These are phyloP conservation scores for Zosterops hypoxanthus DNA, from an alignment of 2,113 vertebrate species.

Conservation along the genomic window DNA sequence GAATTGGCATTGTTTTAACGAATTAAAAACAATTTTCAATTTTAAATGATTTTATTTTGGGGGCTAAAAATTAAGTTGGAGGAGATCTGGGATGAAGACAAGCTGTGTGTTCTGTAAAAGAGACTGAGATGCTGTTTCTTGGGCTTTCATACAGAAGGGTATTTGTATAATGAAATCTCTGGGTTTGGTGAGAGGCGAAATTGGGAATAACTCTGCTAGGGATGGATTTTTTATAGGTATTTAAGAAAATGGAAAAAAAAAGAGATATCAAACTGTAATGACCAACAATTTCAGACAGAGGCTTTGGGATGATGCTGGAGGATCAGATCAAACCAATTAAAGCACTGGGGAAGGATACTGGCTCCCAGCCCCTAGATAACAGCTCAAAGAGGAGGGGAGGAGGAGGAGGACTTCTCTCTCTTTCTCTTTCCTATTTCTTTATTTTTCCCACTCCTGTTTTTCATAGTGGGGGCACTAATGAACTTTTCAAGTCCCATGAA, in stretches of 20 bases:
- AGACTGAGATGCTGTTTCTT: neutral
- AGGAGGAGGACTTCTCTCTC: neutral
- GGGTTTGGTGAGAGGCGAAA: neutral
- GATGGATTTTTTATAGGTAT: neutral
- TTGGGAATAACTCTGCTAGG: neutral
- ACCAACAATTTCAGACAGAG: neutral
- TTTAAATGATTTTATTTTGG: neutral
- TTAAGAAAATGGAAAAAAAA: neutral
- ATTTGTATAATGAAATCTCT: neutral
- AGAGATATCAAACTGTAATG: neutral
- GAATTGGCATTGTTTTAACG: neutral
- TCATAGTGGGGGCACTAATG: constrained; percentile 35
- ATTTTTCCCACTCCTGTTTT: neutral
- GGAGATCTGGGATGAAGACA: neutral
- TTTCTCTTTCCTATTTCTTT: neutral
- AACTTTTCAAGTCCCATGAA: constrained; percentile 67
- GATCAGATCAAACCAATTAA: constrained; percentile 25
- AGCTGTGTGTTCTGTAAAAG: neutral
- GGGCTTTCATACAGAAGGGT: neutral
- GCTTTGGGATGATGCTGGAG: neutral
- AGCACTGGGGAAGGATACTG: neutral
- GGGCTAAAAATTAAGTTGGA: neutral
- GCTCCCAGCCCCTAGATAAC: neutral
- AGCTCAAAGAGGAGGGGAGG: neutral
- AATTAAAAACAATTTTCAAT: neutral